Conservation (phyloP, 2,113 vertebrate species). For the Corynorhinus townsendii region DNA sequence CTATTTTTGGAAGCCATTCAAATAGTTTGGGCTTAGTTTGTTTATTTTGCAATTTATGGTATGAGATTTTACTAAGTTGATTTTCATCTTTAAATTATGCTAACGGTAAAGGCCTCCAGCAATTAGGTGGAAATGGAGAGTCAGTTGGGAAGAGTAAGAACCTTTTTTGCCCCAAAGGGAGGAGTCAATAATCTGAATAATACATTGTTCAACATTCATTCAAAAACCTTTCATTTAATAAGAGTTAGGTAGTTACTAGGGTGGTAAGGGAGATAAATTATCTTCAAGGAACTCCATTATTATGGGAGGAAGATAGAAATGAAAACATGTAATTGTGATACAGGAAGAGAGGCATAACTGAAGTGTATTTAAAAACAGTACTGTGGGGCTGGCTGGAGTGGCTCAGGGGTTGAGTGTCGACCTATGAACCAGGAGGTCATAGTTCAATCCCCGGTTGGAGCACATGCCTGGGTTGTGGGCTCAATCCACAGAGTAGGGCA, state of each 20-base stretch:
- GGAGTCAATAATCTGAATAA: not conserved
- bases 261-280: not conserved
- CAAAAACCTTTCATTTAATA: conserved; percentile 6
- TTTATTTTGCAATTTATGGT: conserved; percentile 22
- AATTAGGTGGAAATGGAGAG: conserved; percentile 18
- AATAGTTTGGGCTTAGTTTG: conserved; percentile 19
- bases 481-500: too few species aligned
- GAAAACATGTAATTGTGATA: not conserved
- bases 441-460: too few species aligned
- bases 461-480: too few species aligned
- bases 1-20: conserved; percentile 45
- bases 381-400: not conserved
- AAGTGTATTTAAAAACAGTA: not conserved
- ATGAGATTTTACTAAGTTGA: not conserved
- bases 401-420: too few species aligned
- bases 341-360: not conserved
- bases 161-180: not conserved
- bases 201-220: conserved; percentile 28
- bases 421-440: too few species aligned
- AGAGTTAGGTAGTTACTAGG: not conserved
- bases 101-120: conserved; percentile 19
- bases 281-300: not conserved
- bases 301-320: conserved; percentile 31
- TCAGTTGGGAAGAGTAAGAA: conserved; percentile 31
- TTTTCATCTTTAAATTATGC: conserved; percentile 38